Evolutionary conservation across 1,140 invertebrate genomes (phyloP), one percentile per base, ranked within the genome.

Genomic region (Vanessa tameamea): DNA sequence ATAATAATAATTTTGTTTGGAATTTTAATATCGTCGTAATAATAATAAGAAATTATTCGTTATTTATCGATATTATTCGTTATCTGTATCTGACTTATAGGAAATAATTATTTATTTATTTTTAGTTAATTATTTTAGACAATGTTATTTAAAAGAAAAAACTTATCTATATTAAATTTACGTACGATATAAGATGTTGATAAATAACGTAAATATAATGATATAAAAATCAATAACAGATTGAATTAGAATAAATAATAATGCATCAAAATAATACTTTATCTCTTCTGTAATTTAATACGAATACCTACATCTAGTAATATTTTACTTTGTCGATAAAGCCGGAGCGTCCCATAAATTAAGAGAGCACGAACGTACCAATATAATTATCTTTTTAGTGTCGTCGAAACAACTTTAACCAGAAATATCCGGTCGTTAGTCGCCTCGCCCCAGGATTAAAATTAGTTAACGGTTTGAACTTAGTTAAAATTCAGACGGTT

Each of bases 351-450:
- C 78, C 75, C 81, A 88, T 90, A 89, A 87, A 87, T 88, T 85
- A 83, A 69, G 79, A 80, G 78, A 78, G 80, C 74, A 79, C 73
- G 78, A 81, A 81, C 81, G 77, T 77, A 78, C 75, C 82, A 81
- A 78, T 77, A 82, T 84, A 85, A 84, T 87, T 89, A 83, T 82
- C 80, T 87, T 89, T 89, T 90, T 86, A 87, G 76, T 85, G 78
- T 85, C 83, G 83, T 83, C 85, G 77, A 80, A 83, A 89, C 79
- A 82, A 83, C 83, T 86, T 86, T 79, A 80, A 84, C 86, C 83
- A 85, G 88, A 90, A 91, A 91, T 91, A 91, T 82, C 83, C 84
- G 82, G 82, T 82, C 83, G 85, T 89, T 89, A 85, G 86, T 81
- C 78, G 79, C 72, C 64, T 75, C 80, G 82, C 77, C 78, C 79